Evolutionary conservation across 1,140 invertebrate genomes (phyloP), one percentile per base, ranked within the genome.

Genomic region (Drosophila triauraria): DNA sequence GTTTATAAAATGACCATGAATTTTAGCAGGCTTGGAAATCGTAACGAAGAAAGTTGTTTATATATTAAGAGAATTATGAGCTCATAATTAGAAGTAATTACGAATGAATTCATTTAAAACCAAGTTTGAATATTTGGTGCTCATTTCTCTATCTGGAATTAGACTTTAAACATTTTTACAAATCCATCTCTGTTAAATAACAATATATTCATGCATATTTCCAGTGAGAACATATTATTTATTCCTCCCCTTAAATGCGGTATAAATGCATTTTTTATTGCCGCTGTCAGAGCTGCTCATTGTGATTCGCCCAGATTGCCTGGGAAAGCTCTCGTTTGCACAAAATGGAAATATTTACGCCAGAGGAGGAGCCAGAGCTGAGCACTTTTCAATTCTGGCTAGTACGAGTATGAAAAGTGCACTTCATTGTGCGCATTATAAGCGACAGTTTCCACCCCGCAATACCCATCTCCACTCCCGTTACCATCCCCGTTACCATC

Each of bases 391-490:
- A 91, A 91, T 91, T 91, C 76, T 59, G 67, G 63, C 30, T 43
- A 68, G 44, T 60, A 74, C 78, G 75, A 83, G 65, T 81, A 79
- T 81, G 91, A 90, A 83, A 85, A 91, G 82, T 91, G 82, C 90
- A 91, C 84, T 91, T 91, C 90, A 91, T 91, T 91, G 76, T 83
- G 79, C 74, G 85, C 80, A 91, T 91, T 91, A 91, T 82, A 72
- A 75, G 78, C 78, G 85, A 90, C 85, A 85, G 85, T 76, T 71
- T 27, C 61, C 68, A 64, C 74, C 57, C 38, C 40, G 54, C 54
- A 12, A 53, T 7, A 7, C 48, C 32, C 61, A 47, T 12, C 46
- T 15, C 27, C 12, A 40, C 25, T 6, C 42, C 8, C 35, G 46
- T 5, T 4, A 30, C 27, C 27, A 27, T 27, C 27, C 5, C 5